These are phyloP conservation scores for Philereme transversata DNA, from an alignment of 2,888 invertebrate genomes.

Conservation along the genomic window DNA sequence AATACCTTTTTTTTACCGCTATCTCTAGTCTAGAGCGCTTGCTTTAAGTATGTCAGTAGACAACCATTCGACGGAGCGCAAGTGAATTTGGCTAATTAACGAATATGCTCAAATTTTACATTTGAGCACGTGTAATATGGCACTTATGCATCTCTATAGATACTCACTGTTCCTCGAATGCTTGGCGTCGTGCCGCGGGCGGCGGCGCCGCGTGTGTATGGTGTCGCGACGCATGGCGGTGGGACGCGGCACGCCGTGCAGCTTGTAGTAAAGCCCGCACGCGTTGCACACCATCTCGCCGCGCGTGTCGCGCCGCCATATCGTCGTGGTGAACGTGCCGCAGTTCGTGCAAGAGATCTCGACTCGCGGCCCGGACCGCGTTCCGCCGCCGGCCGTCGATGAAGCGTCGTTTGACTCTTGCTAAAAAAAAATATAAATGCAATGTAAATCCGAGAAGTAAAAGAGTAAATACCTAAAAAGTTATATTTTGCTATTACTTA, in stretches of 20 bases:
- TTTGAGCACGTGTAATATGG: no score
- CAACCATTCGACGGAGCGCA: no score
- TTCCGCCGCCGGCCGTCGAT: slow-evolving; percentile 29
- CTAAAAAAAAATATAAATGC: slow-evolving; percentile 27
- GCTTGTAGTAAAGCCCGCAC: slow-evolving; percentile 98
- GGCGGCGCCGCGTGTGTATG: slow-evolving; percentile 95
- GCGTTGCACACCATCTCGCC: slow-evolving; percentile 99
- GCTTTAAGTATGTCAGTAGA: no score
- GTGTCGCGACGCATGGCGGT: slow-evolving; percentile 98
- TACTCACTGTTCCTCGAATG: slow-evolving; percentile 79
- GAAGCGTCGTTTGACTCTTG: slow-evolving; percentile 51
- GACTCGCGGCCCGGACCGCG: slow-evolving; percentile 73
- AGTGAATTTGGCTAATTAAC: no score
- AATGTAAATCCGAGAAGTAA: no score
- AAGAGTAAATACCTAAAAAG: no score
- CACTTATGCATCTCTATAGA: no score
- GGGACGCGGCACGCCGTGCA: slow-evolving; percentile 97
- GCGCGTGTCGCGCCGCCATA: slow-evolving; percentile 97
- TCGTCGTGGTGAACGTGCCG: slow-evolving; percentile 97
- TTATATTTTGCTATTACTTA: no score
- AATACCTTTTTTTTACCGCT: no score
- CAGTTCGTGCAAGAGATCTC: slow-evolving; percentile 98
- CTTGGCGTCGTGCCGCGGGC: slow-evolving; percentile 89
- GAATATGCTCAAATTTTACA: no score
- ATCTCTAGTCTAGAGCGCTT: no score